These are phyloP conservation scores for Tribolium freemani DNA, from an alignment of 2,888 invertebrate genomes.

Conservation along the genomic window DNA sequence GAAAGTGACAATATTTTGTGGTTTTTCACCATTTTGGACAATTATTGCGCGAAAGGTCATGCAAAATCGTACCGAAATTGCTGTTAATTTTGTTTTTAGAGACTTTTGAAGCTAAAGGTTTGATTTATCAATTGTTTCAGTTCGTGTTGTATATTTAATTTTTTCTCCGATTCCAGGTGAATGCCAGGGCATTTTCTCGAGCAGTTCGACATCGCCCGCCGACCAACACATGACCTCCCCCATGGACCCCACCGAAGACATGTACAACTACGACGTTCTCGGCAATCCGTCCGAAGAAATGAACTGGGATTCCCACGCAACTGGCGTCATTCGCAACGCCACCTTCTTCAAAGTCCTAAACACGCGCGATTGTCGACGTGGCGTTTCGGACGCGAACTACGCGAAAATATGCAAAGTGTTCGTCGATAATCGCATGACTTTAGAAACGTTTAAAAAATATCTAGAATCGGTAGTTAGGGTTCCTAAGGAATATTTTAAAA, in stretches of 20 bases:
- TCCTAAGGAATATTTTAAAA: constrained; percentile 77
- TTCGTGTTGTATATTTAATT: too few relatives aligned
- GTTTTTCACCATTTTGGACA: too few relatives aligned
- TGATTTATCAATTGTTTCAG: too few relatives aligned
- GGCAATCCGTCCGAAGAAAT: constrained; percentile 59
- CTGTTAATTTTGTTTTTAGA: too few relatives aligned
- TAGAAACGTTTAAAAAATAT: constrained; percentile 76
- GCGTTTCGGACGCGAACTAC: constrained; percentile 52
- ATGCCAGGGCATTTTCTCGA: constrained; percentile 59
- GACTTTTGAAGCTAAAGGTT: too few relatives aligned
- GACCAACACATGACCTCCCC: constrained; percentile 66
- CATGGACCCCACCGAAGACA: constrained; percentile 62
- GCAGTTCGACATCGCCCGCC: constrained; percentile 64
- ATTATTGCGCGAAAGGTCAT: too few relatives aligned
- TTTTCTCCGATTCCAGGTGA: constrained; percentile 62
- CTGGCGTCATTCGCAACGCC: constrained; percentile 1
- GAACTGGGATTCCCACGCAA: constrained; percentile 62
- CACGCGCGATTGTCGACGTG: constrained; percentile 44
- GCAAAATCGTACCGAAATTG: too few relatives aligned
- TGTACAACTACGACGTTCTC: constrained; percentile 58
- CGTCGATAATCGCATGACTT: constrained; percentile 77
- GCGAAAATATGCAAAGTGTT: constrained; percentile 72
- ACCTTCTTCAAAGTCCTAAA: constrained; percentile 54
- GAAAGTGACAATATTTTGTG: too few relatives aligned
- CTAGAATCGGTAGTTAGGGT: constrained; percentile 78